A percentile compares a stretch with the other conserved stretches of the same genome.
phyloP scores from a whole-genome alignment of 1,140 invertebrate genomes.

The Geopemphigus sp. region DNA sequence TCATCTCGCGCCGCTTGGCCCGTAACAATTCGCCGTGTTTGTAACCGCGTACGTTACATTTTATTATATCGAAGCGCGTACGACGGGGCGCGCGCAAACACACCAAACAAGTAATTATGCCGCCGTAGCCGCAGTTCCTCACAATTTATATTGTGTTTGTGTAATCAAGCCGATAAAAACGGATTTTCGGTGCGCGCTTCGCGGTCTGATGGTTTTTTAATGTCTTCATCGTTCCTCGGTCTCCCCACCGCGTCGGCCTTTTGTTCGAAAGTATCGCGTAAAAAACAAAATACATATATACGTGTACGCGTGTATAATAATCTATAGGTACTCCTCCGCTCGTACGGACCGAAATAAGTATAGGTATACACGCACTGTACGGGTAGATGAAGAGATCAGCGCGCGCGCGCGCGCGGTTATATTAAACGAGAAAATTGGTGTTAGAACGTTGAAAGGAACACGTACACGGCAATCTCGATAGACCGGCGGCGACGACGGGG shows the following conservation, averaged over 20 bases:
- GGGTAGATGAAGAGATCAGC: conserved; percentile 8
- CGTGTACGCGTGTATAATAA: too few species aligned
- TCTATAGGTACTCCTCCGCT: not conserved
- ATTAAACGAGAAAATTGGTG: conserved; percentile 50
- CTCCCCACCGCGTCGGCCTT: conserved; percentile 1
- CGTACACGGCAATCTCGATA: conserved; percentile 34
- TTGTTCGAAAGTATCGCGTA: conserved; percentile 29
- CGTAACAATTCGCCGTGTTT: conserved; percentile 9
- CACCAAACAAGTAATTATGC: conserved; percentile 50
- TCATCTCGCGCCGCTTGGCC: not conserved
- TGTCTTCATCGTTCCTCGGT: conserved; percentile 45
- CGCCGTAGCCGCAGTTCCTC: conserved; percentile 13
- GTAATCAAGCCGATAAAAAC: conserved; percentile 49
- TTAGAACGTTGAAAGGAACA: conserved; percentile 48
- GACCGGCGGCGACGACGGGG: conserved; percentile 10
- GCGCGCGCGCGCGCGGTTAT: conserved; percentile 16
- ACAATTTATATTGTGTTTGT: conserved; percentile 48
- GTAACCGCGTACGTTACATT: conserved; percentile 28
- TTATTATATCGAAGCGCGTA: conserved; percentile 29
- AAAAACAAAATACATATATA: conserved; percentile 44
- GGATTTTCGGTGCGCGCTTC: conserved; percentile 49
- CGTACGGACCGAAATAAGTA: not conserved
- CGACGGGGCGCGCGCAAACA: conserved; percentile 13
- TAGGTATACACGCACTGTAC: not conserved
- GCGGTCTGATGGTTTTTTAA: conserved; percentile 49